Evolutionary conservation across 2,888 invertebrate genomes (phyloP), one percentile per base, ranked within the genome.

Genomic region (Scaptomyza cyrtandrae): DNA sequence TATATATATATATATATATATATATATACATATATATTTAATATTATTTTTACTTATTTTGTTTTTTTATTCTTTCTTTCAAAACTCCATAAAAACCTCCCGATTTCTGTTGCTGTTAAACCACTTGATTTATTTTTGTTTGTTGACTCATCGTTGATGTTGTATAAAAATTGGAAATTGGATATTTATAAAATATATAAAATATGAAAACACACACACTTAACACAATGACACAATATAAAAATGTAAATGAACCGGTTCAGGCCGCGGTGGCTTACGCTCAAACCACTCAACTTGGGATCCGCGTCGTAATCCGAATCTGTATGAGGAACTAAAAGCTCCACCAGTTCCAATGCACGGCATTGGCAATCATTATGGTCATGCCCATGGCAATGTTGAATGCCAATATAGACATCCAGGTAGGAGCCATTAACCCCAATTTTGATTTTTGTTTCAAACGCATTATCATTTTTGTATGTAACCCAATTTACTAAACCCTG

Each of bases 291-390:
- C 96, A 59, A 97, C 97, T 91, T 97, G 97, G 97, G 97, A 97
- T 93, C 97, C 97, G 80, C 94, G 97, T 78, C 94, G 97, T 63
- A 80, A 80, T 52, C 96, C 97, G 91, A 96, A 97, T 93, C 87
- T 90, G 66, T 97, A 97, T 93, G 97, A 97, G 93, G 97, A 97
- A 92, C 94, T 97, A 92, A 95, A 95, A 90, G 94, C 96, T 87
- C 94, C 94, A 82, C 93, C 94, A 86, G 93, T 94, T 77, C 94
- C 92, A 71, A 71, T 89, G 78, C 89, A 91, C 69, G 90, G 90
- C 78, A 91, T 87, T 75, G 89, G 85, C 73, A 90, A 90, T 76
- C 88, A 89, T 68, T 91, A 91, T 71, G 90, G 89, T 58, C 91
- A 91, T 80, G 80, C 82, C 53, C 85, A 86, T 55, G 89, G 90